These are phyloP conservation scores for Amiota minor DNA, from an alignment of 2,888 invertebrate species.

Conservation along the genomic window DNA sequence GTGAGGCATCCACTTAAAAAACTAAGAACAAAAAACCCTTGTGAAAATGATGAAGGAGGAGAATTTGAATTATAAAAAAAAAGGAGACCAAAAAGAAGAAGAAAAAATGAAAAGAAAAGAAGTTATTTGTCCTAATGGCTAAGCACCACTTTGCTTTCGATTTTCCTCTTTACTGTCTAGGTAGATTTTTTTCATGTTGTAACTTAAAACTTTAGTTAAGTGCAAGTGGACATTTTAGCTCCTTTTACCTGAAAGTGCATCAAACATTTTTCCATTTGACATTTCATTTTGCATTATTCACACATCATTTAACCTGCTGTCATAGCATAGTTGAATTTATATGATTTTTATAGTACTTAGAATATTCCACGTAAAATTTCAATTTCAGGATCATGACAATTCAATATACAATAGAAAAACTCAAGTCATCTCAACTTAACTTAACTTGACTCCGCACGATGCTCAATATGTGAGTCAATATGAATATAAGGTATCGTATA, in stretches of 20 bases:
- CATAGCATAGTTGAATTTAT: neutral
- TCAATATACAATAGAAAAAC: too few species aligned
- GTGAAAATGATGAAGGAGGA: too few species aligned
- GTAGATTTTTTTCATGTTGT: slow-evolving; percentile 18
- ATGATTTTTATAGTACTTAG: slow-evolving; percentile 6
- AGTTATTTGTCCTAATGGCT: slow-evolving; percentile 43
- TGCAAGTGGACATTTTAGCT: slow-evolving; percentile 40
- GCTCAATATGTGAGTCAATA: too few species aligned
- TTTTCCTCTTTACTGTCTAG: slow-evolving; percentile 36
- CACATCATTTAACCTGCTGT: slow-evolving; percentile 24
- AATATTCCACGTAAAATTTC: too few species aligned
- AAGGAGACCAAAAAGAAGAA: too few species aligned
- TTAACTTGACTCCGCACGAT: too few species aligned
- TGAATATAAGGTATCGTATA: too few species aligned
- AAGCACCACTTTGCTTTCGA: slow-evolving; percentile 39
- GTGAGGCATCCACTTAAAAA: neutral
- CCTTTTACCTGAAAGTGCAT: neutral
- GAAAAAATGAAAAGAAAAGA: too few species aligned
- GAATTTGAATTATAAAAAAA: too few species aligned
- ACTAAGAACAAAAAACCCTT: too few species aligned
- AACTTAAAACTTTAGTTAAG: slow-evolving; percentile 15
- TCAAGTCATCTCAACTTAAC: too few species aligned
- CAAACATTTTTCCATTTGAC: slow-evolving; percentile 8
- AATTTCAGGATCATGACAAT: too few species aligned
- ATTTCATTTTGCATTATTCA: slow-evolving; percentile 18